Conservation (phyloP, 2,113 vertebrate species). For the Platysternon megacephalum region DNA sequence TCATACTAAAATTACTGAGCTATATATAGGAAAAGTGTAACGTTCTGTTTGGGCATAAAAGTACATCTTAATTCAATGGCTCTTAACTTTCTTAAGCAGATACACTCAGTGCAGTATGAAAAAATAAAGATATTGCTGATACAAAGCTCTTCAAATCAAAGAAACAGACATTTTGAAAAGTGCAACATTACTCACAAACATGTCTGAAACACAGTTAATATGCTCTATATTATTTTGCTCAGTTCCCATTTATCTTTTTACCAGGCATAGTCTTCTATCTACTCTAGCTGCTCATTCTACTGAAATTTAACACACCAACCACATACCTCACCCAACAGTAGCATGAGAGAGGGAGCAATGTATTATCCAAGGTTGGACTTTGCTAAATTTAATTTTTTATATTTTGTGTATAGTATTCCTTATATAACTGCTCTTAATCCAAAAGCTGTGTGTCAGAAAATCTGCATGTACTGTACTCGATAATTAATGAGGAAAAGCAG, state of each 20-base stretch:
- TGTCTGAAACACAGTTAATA: not conserved
- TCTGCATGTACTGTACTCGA: conserved; percentile 36
- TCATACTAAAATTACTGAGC: conserved; percentile 45
- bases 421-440: conserved; percentile 31
- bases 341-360: not conserved
- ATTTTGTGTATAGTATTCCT: not conserved
- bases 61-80: not conserved
- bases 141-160: not conserved
- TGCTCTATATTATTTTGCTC: not conserved
- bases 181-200: not conserved
- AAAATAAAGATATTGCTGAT: not conserved
- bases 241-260: not conserved
- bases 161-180: not conserved
- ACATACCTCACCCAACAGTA: not conserved
- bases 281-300: not conserved
- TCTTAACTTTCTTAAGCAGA: not conserved
- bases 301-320: not conserved
- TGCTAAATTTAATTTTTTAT: not conserved
- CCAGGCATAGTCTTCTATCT: not conserved
- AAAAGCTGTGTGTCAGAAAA: conserved; percentile 33
- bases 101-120: not conserved
- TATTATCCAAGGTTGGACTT: not conserved
- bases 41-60: conserved; percentile 39
- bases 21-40: conserved; percentile 2
- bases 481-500: conserved; percentile 64